These are phyloP conservation scores for Solenopsis fugax DNA, from an alignment of 1,140 invertebrate species.

Conservation along the genomic window DNA sequence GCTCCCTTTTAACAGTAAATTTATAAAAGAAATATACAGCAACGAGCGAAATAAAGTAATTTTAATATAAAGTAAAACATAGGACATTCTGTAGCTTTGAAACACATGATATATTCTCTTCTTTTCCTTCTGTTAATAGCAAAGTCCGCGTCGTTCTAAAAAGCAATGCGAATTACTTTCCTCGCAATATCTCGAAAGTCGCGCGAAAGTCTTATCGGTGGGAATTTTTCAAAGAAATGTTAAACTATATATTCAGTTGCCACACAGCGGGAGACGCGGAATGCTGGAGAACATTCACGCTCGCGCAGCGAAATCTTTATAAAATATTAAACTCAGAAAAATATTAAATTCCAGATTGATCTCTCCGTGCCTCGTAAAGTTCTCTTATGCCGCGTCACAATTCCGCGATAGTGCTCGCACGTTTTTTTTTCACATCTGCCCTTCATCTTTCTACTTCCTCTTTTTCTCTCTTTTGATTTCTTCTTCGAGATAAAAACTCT, in stretches of 20 bases:
- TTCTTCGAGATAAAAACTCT: not conserved
- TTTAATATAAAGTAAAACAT: not conserved
- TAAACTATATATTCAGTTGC: slow-evolving; percentile 1
- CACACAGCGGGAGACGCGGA: not conserved
- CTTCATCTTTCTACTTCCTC: not conserved
- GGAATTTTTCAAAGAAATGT: slow-evolving; percentile 25
- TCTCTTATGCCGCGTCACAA: not conserved
- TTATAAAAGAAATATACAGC: not conserved
- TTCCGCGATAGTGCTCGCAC: slow-evolving; percentile 22
- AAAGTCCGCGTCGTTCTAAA: not conserved
- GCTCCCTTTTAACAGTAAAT: not conserved
- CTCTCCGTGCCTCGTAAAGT: slow-evolving; percentile 1
- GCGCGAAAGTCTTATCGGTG: not conserved
- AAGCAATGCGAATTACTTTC: not conserved
- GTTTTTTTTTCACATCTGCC: not conserved
- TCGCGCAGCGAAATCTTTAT: slow-evolving; percentile 12
- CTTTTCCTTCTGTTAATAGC: not conserved
- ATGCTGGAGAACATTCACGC: not conserved
- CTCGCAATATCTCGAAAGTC: not conserved
- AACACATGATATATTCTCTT: slow-evolving; percentile 4
- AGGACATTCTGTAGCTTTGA: not conserved
- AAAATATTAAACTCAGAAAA: slow-evolving; percentile 1
- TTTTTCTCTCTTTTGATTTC: not conserved
- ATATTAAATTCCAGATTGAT: slow-evolving; percentile 53
- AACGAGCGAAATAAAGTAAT: not conserved